These are phyloP conservation scores for Procambarus virginalis DNA, from an alignment of 1,140 invertebrate genomes.

Conservation along the genomic window DNA sequence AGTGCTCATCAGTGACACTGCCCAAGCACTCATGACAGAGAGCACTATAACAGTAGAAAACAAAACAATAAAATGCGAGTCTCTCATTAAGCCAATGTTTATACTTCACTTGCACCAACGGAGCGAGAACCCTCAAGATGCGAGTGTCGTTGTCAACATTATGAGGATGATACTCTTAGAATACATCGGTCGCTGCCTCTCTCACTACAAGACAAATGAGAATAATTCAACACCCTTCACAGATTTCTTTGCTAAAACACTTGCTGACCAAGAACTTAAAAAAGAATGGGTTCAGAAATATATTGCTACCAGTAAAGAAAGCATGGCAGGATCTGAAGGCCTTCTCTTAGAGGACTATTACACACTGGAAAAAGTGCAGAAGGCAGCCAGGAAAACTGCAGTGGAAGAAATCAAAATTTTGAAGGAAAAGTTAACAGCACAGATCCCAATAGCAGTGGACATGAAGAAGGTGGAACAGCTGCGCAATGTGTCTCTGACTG, in stretches of 20 bases:
- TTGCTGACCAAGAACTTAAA: not conserved
- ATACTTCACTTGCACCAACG: slow-evolving; percentile 20
- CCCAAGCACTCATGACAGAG: slow-evolving; percentile 64
- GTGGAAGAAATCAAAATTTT: not conserved
- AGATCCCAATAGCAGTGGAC: not conserved
- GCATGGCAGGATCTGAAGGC: not conserved
- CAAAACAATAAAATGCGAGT: slow-evolving; percentile 51
- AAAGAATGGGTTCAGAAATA: not conserved
- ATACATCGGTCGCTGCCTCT: slow-evolving; percentile 55
- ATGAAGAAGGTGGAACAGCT: not conserved
- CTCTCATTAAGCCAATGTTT: slow-evolving; percentile 61
- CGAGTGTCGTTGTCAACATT: not conserved
- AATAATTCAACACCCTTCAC: slow-evolving; percentile 17
- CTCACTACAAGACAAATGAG: not conserved
- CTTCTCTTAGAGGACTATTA: not conserved
- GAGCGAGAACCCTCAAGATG: not conserved
- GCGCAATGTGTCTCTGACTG: slow-evolving; percentile 1
- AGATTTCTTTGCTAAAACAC: slow-evolving; percentile 38
- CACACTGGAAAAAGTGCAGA: slow-evolving; percentile 16
- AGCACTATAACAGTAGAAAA: slow-evolving; percentile 16
- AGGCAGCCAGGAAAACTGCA: slow-evolving; percentile 20
- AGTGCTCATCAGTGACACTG: slow-evolving; percentile 24
- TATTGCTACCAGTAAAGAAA: not conserved
- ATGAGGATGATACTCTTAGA: slow-evolving; percentile 50
- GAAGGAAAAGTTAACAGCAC: not conserved